Conservation (phyloP, 2,888 invertebrate species). For the Synanthedon formicaeformis region DNA sequence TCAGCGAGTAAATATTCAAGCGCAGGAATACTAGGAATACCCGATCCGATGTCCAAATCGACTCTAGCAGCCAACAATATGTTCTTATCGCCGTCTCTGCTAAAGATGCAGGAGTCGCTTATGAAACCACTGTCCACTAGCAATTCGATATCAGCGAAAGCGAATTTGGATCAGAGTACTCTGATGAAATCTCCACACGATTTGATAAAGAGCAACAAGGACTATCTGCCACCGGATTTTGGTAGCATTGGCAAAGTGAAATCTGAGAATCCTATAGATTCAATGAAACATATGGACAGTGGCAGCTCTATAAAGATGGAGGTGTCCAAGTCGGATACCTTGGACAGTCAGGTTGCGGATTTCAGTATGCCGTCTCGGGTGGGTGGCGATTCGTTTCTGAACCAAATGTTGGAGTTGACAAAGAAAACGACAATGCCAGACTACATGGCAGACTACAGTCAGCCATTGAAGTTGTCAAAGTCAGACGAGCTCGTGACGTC, state of each 20-base stretch:
- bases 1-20: slow-evolving; percentile 75
- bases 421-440: slow-evolving; percentile 67
- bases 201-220: slow-evolving; percentile 51
- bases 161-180: slow-evolving; percentile 49
- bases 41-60: slow-evolving; percentile 82
- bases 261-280: slow-evolving; percentile 52
- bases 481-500: slow-evolving; percentile 62
- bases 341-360: slow-evolving; percentile 49
- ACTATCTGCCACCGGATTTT: slow-evolving; percentile 67
- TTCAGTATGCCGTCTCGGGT: slow-evolving; percentile 61
- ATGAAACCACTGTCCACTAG: slow-evolving; percentile 72
- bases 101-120: slow-evolving; percentile 77
- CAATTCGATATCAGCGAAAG: slow-evolving; percentile 64
- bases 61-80: slow-evolving; percentile 82
- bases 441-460: slow-evolving; percentile 60
- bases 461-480: slow-evolving; percentile 72
- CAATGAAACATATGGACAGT: slow-evolving; percentile 50
- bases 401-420: slow-evolving; percentile 66
- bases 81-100: slow-evolving; percentile 79
- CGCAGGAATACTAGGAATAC: slow-evolving; percentile 73
- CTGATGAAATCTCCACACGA: slow-evolving; percentile 62
- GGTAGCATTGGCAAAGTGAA: slow-evolving; percentile 65
- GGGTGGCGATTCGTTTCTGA: slow-evolving; percentile 58
- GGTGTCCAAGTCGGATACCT: slow-evolving; percentile 34
- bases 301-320: slow-evolving; percentile 65